Conservation (phyloP, 2,113 vertebrate species). For the Eulemur rufifrons region DNA sequence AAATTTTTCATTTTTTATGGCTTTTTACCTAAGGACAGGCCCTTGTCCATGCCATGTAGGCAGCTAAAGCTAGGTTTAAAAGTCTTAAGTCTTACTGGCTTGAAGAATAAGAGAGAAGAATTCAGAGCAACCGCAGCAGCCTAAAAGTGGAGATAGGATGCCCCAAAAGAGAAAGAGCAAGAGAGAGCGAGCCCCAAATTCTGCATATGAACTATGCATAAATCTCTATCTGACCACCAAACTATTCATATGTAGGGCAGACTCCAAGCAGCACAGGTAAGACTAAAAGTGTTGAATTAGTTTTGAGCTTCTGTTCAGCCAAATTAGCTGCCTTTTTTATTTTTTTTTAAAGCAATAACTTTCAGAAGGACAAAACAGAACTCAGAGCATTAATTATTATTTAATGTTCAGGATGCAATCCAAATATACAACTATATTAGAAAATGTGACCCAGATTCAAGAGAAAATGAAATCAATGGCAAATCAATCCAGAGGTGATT, state of each 20-base stretch:
- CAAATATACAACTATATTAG: background rate
- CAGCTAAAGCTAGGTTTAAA: background rate
- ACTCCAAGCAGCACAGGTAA: background rate
- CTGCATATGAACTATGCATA: background rate
- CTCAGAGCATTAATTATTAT: background rate
- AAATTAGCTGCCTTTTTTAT: background rate
- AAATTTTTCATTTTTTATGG: background rate
- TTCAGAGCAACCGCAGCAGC: background rate
- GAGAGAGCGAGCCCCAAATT: background rate
- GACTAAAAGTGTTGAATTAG: background rate
- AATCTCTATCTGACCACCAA: background rate
- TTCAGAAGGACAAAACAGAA: constrained; percentile 2
- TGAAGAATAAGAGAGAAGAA: background rate
- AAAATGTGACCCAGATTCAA: constrained; percentile 31
- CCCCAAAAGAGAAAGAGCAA: background rate
- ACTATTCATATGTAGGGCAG: background rate
- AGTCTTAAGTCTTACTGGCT: background rate
- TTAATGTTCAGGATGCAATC: background rate
- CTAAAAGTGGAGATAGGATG: background rate
- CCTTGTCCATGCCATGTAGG: background rate
- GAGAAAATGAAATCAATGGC: constrained; percentile 14
- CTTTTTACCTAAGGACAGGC: background rate
- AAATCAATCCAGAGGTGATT: background rate
- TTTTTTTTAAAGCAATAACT: background rate
- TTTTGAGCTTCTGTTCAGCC: background rate